Evolutionary conservation across 2,888 invertebrate genomes (phyloP).

Genomic region (Nebria brevicollis): DNA sequence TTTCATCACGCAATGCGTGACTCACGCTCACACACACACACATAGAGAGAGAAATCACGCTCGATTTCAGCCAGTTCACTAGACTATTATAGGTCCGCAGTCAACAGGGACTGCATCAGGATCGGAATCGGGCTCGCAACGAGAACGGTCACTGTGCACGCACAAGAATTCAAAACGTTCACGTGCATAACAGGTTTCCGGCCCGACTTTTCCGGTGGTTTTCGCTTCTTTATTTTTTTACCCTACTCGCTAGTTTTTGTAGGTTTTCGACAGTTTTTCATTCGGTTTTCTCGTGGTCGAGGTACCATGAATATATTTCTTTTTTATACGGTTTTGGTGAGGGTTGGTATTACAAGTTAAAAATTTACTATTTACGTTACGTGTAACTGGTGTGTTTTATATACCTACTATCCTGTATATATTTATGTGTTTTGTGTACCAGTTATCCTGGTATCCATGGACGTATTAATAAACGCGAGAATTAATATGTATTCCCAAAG

Average conservation of each 20-base stretch:
- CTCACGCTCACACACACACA: conserved; percentile 30
- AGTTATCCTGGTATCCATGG: background rate
- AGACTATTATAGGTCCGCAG: background rate
- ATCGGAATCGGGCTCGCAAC: background rate
- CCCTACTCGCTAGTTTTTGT: background rate
- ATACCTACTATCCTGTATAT: background rate
- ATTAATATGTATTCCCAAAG: background rate
- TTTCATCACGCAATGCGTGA: conserved; percentile 32
- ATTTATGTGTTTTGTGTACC: background rate
- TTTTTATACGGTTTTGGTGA: conserved; percentile 25
- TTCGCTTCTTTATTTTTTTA: no score
- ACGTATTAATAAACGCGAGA: background rate
- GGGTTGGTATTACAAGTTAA: conserved; percentile 41
- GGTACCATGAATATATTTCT: conserved; percentile 41
- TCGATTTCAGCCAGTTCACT: background rate
- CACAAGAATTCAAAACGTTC: background rate
- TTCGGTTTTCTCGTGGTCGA: conserved; percentile 25
- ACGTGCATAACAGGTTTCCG: background rate
- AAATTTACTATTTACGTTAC: conserved; percentile 24
- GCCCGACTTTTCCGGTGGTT: background rate
- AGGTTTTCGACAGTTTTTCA: background rate
- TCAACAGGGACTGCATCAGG: background rate
- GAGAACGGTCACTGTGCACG: background rate
- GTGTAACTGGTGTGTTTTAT: background rate
- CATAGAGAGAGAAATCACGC: background rate